Conservation (phyloP, 2,888 invertebrate species). For the Drosophila flavopinicola region DNA sequence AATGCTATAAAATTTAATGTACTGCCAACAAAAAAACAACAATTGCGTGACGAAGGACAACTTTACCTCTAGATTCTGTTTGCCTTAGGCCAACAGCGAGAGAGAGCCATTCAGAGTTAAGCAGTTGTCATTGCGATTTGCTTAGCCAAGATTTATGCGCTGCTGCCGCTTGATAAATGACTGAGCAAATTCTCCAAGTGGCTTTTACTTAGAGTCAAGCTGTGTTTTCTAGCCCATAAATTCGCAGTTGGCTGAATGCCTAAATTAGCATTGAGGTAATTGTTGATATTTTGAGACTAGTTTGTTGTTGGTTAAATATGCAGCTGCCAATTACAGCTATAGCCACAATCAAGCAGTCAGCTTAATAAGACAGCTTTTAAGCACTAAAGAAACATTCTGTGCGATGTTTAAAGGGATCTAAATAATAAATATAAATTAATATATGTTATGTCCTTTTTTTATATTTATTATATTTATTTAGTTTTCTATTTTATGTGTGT, state of each 20-base stretch:
- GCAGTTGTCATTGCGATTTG: conserved; percentile 72
- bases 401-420: background rate
- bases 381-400: background rate
- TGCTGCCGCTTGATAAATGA: conserved; percentile 69
- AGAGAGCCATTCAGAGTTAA: conserved; percentile 41
- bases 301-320: conserved; percentile 22
- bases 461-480: too few species aligned
- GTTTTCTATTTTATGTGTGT: too few species aligned
- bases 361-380: conserved; percentile 1
- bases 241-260: conserved; percentile 56
- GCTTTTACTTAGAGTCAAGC: conserved; percentile 43
- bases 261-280: conserved; percentile 48
- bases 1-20: conserved; percentile 75
- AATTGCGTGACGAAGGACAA: conserved; percentile 60
- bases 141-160: conserved; percentile 66
- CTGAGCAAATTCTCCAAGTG: conserved; percentile 63
- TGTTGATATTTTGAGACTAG: conserved; percentile 30
- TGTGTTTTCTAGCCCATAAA: conserved; percentile 57
- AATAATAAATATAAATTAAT: background rate
- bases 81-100: conserved; percentile 11
- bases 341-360: conserved; percentile 10
- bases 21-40: conserved; percentile 26
- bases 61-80: conserved; percentile 35
- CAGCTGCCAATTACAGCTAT: conserved; percentile 9
- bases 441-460: too few species aligned